Evolutionary conservation across 2,797 vertebrate species (phyloP).

Genomic region (Poeciliopsis gracilis): DNA sequence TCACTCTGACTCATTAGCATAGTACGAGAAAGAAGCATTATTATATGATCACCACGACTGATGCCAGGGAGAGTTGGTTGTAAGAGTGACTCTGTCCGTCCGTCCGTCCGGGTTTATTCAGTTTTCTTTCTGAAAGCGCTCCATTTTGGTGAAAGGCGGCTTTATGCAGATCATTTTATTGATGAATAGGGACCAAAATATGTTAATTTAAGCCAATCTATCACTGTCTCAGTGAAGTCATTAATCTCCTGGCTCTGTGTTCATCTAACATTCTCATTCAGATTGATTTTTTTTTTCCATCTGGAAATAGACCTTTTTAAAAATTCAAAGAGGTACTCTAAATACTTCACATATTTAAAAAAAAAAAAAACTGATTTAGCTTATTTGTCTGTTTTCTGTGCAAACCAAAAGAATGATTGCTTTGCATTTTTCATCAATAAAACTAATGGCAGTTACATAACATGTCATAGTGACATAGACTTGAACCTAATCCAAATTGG

Average conservation of each 20-base stretch:
- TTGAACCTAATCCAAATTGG: background rate
- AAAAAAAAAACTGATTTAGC: background rate
- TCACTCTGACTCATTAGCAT: constrained; percentile 35
- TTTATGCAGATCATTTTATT: background rate
- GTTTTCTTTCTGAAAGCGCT: background rate
- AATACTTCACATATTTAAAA: background rate
- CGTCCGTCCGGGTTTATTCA: background rate
- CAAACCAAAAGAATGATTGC: background rate
- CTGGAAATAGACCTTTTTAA: background rate
- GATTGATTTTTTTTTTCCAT: background rate
- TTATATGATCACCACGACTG: background rate
- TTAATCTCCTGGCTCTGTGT: background rate
- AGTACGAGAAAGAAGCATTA: constrained; percentile 28
- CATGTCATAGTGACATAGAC: background rate
- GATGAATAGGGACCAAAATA: background rate
- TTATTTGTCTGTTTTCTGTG: no score
- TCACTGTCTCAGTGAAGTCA: background rate
- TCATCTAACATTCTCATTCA: background rate
- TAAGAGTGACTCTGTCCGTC: background rate
- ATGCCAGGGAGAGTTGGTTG: background rate
- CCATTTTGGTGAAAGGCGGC: background rate
- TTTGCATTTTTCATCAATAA: background rate
- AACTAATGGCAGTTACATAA: background rate
- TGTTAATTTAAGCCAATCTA: background rate
- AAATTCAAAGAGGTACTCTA: background rate